Evolutionary conservation across 1,140 invertebrate genomes (phyloP).

Genomic region (Drosophila melanica): DNA sequence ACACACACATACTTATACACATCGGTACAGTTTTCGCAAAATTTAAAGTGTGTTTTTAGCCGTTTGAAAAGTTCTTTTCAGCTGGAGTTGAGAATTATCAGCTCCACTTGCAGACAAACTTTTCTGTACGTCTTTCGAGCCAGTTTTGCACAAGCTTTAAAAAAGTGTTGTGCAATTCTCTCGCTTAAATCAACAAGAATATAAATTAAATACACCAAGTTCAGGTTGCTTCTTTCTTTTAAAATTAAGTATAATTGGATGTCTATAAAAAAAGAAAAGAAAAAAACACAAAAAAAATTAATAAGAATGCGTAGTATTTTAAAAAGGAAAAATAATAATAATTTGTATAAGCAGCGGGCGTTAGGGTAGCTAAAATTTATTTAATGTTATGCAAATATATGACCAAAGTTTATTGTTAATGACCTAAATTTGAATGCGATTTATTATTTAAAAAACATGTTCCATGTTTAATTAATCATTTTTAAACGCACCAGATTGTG

Average conservation of each 20-base stretch:
- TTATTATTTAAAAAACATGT: constrained; percentile 48
- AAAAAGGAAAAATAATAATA: constrained; percentile 29
- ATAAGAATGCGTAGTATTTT: constrained; percentile 54
- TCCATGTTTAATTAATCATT: constrained; percentile 19
- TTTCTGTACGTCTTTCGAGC: constrained; percentile 24
- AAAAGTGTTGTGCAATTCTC: constrained; percentile 35
- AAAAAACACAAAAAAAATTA: constrained; percentile 27
- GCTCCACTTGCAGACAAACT: constrained; percentile 46
- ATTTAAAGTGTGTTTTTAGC: constrained; percentile 56
- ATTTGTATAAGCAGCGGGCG: constrained; percentile 65
- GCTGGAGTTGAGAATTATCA: constrained; percentile 14
- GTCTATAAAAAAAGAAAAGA: constrained; percentile 57
- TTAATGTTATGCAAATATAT: constrained; percentile 67
- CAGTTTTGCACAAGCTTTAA: constrained; percentile 37
- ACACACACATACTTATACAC: constrained; percentile 43
- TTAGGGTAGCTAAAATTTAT: constrained; percentile 76
- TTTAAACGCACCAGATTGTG: constrained; percentile 44
- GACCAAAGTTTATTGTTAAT: constrained; percentile 79
- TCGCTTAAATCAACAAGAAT: constrained; percentile 26
- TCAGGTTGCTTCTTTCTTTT: constrained; percentile 59
- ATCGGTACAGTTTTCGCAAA: constrained; percentile 49
- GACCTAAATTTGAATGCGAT: constrained; percentile 56
- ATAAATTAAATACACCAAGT: constrained; percentile 34
- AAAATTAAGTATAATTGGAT: constrained; percentile 73
- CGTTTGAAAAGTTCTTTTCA: constrained; percentile 59